Evolutionary conservation across 2,113 vertebrate genomes (phyloP).

Genomic region (Pavo muticus): DNA sequence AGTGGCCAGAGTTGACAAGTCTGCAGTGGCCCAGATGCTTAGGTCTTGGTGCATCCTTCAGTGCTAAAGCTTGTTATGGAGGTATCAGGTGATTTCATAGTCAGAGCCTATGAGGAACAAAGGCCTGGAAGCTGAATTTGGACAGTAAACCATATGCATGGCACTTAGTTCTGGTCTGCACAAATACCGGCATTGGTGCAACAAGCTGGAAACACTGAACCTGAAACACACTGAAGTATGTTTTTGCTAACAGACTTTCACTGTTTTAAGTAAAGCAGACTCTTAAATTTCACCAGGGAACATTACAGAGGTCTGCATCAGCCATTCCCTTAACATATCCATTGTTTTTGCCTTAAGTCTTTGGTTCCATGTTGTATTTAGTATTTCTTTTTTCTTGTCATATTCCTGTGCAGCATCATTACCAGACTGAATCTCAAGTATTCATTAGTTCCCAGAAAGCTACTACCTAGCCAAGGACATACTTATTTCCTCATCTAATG

Average conservation of each 20-base stretch:
- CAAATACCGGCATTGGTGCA: neutral
- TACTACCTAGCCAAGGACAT: neutral
- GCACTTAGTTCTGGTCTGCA: neutral
- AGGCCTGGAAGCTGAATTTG: neutral
- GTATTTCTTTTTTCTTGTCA: neutral
- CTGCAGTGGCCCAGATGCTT: neutral
- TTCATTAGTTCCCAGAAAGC: constrained; percentile 3
- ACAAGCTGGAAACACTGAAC: neutral
- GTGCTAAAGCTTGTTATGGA: neutral
- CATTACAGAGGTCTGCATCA: neutral
- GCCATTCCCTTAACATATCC: neutral
- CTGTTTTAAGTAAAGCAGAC: neutral
- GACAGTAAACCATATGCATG: neutral
- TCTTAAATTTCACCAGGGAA: neutral
- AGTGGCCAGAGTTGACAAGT: neutral
- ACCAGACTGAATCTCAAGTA: neutral
- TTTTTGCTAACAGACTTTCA: constrained; percentile 9
- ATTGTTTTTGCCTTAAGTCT: neutral
- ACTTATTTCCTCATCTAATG: neutral
- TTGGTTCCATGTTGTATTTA: neutral
- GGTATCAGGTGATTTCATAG: neutral
- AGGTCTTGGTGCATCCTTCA: neutral
- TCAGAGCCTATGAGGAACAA: neutral
- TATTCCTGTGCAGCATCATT: neutral
- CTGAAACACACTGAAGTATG: neutral